Percentiles rank a stretch among this genome's conserved stretches.
Conservation (phyloP, 2,113 vertebrate genomes). For the Phoxinus phoxinus region DNA sequence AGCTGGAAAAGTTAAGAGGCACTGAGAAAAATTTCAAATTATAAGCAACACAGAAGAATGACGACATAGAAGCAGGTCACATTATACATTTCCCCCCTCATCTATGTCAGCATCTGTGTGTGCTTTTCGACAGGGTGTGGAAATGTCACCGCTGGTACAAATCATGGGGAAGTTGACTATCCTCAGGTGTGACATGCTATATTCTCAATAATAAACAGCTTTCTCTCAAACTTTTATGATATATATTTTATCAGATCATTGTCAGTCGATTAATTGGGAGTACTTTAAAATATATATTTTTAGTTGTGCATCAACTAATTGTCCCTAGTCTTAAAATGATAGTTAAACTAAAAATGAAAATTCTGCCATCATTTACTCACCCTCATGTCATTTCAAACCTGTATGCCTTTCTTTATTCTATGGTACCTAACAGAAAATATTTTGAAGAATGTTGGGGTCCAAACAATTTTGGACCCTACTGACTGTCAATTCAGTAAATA, state of each 20-base stretch:
- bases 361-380: not conserved
- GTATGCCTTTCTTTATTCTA: not conserved
- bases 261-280: not conserved
- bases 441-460: not conserved
- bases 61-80: not conserved
- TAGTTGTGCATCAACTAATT: not conserved
- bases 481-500: not conserved
- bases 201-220: not conserved
- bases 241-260: not conserved
- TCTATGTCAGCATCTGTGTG: not conserved
- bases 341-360: too few relatives aligned
- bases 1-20: conserved; percentile 21
- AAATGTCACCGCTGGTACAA: not conserved
- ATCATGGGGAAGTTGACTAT: not conserved
- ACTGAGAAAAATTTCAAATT: conserved; percentile 13
- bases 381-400: too few relatives aligned
- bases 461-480: not conserved
- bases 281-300: not conserved
- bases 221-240: not conserved
- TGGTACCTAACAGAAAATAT: not conserved
- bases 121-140: conserved; percentile 13
- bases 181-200: not conserved
- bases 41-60: not conserved
- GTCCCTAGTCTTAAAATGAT: not conserved
- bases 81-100: not conserved